phyloP scores from a whole-genome alignment of 2,113 vertebrate species.

The Stomatorhinus ivindoensis region DNA sequence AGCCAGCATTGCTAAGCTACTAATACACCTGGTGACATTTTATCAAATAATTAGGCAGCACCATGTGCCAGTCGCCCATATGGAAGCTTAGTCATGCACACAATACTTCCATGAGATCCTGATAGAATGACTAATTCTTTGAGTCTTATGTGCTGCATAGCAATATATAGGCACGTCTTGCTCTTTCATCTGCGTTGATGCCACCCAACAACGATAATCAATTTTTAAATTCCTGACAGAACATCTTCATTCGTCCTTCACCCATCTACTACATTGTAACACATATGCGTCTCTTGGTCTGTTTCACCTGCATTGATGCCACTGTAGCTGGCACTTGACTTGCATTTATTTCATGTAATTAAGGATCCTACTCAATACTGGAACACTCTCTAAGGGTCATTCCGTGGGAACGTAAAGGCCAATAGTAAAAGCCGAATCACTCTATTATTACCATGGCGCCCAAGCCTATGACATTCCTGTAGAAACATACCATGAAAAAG shows the following conservation, averaged over 20 bases:
- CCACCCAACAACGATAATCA: not conserved
- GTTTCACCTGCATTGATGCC: not conserved
- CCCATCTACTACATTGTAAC: not conserved
- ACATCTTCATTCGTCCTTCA: not conserved
- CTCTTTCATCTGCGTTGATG: not conserved
- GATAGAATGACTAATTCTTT: not conserved
- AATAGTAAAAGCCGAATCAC: not conserved
- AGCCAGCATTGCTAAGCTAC: not conserved
- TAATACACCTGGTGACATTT: not conserved
- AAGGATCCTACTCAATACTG: not conserved
- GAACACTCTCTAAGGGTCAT: not conserved
- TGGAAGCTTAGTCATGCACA: not conserved
- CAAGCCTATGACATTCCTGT: not conserved
- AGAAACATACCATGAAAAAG: not conserved
- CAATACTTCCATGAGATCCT: not conserved
- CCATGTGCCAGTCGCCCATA: not conserved
- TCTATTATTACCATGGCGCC: not conserved
- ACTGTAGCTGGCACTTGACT: not conserved
- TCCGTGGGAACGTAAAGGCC: not conserved
- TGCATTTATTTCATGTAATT: not conserved
- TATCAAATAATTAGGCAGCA: not conserved
- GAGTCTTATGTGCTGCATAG: not conserved
- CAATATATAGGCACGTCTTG: not conserved
- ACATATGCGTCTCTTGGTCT: not conserved
- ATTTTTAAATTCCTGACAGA: not conserved